phyloP scores from a whole-genome alignment of 1,140 invertebrate species.

The Acromyrmex heyeri region DNA sequence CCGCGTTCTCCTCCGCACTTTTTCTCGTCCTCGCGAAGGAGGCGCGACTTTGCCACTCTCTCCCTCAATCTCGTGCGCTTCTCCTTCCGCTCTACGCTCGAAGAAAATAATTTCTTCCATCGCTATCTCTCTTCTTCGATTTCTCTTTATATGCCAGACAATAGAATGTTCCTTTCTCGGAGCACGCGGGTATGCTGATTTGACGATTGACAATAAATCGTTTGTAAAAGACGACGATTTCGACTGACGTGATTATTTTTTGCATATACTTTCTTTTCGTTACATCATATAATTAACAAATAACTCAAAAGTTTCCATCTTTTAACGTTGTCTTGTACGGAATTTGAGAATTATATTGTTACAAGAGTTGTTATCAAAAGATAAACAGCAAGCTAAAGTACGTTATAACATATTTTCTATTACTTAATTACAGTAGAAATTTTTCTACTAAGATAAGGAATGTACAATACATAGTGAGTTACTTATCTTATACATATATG shows the following conservation, averaged over 20 bases:
- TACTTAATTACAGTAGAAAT: not conserved
- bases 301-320: not conserved
- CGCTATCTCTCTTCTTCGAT: constrained; percentile 60
- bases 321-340: not conserved
- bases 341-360: not conserved
- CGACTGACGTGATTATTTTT: constrained; percentile 25
- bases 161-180: constrained; percentile 57
- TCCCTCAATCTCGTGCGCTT: constrained; percentile 44
- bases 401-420: no score
- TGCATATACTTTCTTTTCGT: not conserved
- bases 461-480: not conserved
- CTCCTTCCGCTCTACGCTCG: constrained; percentile 9
- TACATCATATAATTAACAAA: not conserved
- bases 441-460: not conserved
- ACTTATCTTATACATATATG: not conserved
- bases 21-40: constrained; percentile 32
- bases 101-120: constrained; percentile 69
- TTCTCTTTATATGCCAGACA: constrained; percentile 61
- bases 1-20: not conserved
- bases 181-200: constrained; percentile 29
- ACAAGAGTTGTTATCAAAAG: not conserved
- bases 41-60: constrained; percentile 55
- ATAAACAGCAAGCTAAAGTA: not conserved
- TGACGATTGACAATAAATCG: constrained; percentile 65
- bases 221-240: constrained; percentile 54